phyloP scores from a whole-genome alignment of 2,797 vertebrate genomes.

The Amniataba percoides region DNA sequence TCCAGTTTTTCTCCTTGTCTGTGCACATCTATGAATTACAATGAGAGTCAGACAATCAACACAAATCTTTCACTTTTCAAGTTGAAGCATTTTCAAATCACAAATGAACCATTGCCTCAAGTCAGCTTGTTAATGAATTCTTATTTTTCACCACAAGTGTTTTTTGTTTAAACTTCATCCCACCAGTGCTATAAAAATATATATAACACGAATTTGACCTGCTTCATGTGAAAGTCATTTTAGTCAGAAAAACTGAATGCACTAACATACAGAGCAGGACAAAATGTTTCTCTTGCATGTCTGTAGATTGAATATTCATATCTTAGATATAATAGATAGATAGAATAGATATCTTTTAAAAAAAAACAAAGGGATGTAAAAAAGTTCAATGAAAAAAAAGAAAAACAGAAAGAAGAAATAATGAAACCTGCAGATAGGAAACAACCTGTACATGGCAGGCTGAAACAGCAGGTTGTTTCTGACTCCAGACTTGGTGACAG shows the following conservation, averaged over 20 bases:
- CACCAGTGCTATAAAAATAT: not conserved
- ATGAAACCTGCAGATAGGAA: constrained; percentile 29
- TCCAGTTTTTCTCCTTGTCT: not conserved
- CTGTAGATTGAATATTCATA: not conserved
- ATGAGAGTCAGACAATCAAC: not conserved
- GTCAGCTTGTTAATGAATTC: too few species aligned
- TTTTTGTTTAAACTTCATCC: not conserved
- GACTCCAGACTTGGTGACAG: constrained; percentile 32
- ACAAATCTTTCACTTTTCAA: not conserved
- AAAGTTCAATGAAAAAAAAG: not conserved
- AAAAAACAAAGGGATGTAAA: not conserved
- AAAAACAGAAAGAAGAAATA: constrained; percentile 8
- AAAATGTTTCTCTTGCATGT: not conserved
- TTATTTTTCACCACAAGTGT: not conserved
- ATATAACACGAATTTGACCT: not conserved
- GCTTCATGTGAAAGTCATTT: not conserved
- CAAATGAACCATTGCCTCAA: not conserved
- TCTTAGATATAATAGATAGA: not conserved
- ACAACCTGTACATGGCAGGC: constrained; percentile 22
- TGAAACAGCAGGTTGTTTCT: constrained; percentile 47
- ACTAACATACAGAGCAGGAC: not conserved
- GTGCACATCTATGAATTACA: not conserved
- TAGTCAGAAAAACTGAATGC: not conserved
- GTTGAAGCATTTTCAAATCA: too few species aligned
- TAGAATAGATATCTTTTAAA: not conserved